These are phyloP conservation scores for Cerastis rubricosa DNA, from an alignment of 2,888 invertebrate genomes.

Conservation along the genomic window DNA sequence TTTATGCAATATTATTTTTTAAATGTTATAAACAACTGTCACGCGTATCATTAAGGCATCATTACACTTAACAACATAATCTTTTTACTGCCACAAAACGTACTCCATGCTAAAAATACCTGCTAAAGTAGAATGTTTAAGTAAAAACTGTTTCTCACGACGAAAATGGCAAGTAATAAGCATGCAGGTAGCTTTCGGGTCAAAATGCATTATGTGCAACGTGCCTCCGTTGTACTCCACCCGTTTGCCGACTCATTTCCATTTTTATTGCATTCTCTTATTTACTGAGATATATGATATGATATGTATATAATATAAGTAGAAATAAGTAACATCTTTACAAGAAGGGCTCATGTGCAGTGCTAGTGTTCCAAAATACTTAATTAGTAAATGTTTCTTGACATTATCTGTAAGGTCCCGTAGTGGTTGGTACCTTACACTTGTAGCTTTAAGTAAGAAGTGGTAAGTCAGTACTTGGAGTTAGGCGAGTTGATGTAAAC, in stretches of 20 bases:
- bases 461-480: too few species aligned
- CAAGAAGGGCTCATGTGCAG: neutral
- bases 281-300: slow-evolving; percentile 4
- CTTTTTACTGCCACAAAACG: slow-evolving; percentile 44
- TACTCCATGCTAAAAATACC: slow-evolving; percentile 35
- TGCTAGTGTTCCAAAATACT: slow-evolving; percentile 16
- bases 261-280: slow-evolving; percentile 77
- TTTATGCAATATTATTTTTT: neutral
- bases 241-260: slow-evolving; percentile 73
- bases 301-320: too few species aligned
- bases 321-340: slow-evolving; percentile 33
- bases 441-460: too few species aligned
- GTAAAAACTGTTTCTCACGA: slow-evolving; percentile 62
- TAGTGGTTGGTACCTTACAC: too few species aligned
- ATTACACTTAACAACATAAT: slow-evolving; percentile 36
- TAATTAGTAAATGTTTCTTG: neutral
- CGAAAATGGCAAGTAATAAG: slow-evolving; percentile 59
- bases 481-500: too few species aligned
- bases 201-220: slow-evolving; percentile 67
- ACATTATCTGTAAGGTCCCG: too few species aligned
- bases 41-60: slow-evolving; percentile 22
- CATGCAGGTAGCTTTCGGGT: slow-evolving; percentile 64
- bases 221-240: slow-evolving; percentile 68
- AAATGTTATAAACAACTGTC: neutral
- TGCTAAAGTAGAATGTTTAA: slow-evolving; percentile 1